Conservation (phyloP, 2,113 vertebrate genomes). For the Brienomyrus longianalis region DNA sequence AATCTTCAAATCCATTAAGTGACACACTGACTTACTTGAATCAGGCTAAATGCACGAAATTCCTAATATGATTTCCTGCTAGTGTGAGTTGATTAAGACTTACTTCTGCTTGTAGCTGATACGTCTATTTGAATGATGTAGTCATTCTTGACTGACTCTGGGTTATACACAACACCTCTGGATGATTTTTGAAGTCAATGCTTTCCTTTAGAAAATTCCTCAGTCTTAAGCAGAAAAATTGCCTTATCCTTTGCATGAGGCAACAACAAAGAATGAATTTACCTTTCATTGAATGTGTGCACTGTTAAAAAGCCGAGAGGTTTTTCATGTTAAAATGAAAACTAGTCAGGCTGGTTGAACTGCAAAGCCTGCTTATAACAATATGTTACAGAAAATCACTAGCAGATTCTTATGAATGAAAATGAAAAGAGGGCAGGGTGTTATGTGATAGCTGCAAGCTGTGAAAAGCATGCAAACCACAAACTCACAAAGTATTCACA, state of each 20-base stretch:
- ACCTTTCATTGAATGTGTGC: neutral
- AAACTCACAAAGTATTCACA: neutral
- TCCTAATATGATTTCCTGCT: constrained; percentile 30
- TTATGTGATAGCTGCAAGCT: neutral
- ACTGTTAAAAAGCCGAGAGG: neutral
- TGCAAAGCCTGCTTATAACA: neutral
- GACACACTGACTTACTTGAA: constrained; percentile 37
- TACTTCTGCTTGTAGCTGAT: constrained; percentile 34
- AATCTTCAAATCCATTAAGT: constrained; percentile 16
- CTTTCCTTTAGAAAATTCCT: neutral
- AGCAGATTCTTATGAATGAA: neutral
- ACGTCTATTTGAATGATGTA: neutral
- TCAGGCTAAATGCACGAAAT: constrained; percentile 24
- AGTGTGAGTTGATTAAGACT: constrained; percentile 26
- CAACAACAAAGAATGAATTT: neutral
- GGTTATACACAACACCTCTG: neutral
- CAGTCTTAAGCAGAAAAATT: neutral
- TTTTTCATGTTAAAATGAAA: neutral
- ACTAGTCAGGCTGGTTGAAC: neutral
- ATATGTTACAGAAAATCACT: neutral
- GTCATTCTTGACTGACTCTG: neutral
- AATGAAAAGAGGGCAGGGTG: neutral
- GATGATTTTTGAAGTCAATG: neutral
- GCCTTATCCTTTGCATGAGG: neutral
- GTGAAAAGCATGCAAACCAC: neutral